Conservation (phyloP, 2,113 vertebrate genomes). For the Canis aureus region DNA sequence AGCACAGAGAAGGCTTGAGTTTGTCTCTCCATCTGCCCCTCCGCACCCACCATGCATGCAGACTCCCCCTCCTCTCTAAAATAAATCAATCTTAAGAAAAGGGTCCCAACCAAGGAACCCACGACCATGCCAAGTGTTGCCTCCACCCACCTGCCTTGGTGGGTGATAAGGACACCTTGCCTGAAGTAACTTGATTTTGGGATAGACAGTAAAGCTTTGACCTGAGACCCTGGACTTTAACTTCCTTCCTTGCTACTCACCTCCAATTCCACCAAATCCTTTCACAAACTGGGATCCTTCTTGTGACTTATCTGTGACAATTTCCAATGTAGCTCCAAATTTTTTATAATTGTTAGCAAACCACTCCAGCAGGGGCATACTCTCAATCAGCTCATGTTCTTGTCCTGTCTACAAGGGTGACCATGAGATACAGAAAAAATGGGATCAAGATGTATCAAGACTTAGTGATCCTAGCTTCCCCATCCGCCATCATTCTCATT, state of each 20-base stretch:
- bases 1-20: neutral
- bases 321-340: constrained; percentile 99
- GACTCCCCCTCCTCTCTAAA: neutral
- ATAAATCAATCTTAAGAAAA: neutral
- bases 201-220: neutral
- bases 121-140: neutral
- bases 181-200: neutral
- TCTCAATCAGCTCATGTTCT: constrained; percentile 99
- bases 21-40: neutral
- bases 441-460: neutral
- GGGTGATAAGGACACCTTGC: neutral
- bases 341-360: constrained; percentile 99
- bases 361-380: constrained; percentile 99
- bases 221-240: neutral
- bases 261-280: constrained; percentile 99
- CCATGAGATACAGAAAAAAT: constrained; percentile 53
- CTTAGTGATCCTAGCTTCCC: neutral
- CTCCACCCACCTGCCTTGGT: neutral
- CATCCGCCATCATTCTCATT: neutral
- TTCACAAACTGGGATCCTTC: constrained; percentile 99
- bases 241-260: constrained; percentile 86
- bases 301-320: constrained; percentile 99
- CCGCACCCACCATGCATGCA: neutral
- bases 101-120: neutral
- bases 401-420: constrained; percentile 93